Percentiles rank a stretch among this genome's conserved stretches.
Conservation (phyloP, 1,140 invertebrate species). For the Bathynomus jamesi region DNA sequence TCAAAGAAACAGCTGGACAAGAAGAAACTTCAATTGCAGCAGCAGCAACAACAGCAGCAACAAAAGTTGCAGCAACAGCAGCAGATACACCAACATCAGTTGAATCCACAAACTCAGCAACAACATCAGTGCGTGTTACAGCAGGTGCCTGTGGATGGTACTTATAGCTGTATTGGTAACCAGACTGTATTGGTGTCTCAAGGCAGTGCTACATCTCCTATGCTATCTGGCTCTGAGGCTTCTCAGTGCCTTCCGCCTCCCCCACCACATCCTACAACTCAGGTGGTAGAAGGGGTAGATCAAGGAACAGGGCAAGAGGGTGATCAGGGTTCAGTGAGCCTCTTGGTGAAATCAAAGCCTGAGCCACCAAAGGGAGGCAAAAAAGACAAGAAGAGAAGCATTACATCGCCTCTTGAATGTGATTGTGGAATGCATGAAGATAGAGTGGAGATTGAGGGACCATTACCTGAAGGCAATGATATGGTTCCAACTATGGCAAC, state of each 20-base stretch:
- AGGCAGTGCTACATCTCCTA: constrained; percentile 19
- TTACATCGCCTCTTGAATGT: constrained; percentile 27
- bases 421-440: constrained; percentile 24
- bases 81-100: constrained; percentile 34
- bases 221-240: constrained; percentile 17
- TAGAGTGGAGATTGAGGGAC: constrained; percentile 6
- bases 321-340: constrained; percentile 7
- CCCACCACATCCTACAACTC: constrained; percentile 21
- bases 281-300: constrained; percentile 13
- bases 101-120: constrained; percentile 23
- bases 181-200: constrained; percentile 25
- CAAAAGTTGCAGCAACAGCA: constrained; percentile 45
- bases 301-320: constrained; percentile 5
- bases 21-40: constrained; percentile 40
- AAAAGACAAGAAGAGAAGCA: constrained; percentile 33
- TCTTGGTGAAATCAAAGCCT: background rate
- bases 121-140: constrained; percentile 17
- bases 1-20: constrained; percentile 31
- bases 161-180: constrained; percentile 23
- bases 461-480: constrained; percentile 1
- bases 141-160: constrained; percentile 24
- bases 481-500: constrained; percentile 20
- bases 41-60: constrained; percentile 43
- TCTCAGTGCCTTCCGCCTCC: constrained; percentile 26
- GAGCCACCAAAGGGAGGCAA: constrained; percentile 16